Percentiles rank a stretch among this genome's conserved stretches.
Evolutionary conservation across 2,113 vertebrate species (phyloP).

Genomic region (Ceuthmochares aereus): DNA sequence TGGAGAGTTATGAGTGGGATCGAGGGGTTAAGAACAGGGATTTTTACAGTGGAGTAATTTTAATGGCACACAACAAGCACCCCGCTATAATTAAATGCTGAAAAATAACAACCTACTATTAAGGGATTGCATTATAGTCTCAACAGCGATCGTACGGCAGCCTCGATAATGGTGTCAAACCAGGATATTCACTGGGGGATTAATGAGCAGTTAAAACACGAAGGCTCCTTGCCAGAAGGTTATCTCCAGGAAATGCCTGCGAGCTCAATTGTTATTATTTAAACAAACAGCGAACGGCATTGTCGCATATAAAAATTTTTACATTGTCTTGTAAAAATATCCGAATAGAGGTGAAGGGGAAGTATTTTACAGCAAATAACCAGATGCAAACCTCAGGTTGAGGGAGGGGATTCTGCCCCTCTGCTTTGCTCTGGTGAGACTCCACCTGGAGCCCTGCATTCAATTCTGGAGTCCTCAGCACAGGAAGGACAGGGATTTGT

Average conservation of each 20-base stretch:
- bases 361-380: background rate
- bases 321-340: background rate
- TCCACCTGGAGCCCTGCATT: too few relatives aligned
- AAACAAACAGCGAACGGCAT: background rate
- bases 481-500: too few relatives aligned
- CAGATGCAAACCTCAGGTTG: background rate
- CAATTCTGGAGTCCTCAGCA: too few relatives aligned
- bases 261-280: background rate
- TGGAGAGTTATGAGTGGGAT: background rate
- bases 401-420: too few relatives aligned
- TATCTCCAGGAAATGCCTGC: constrained; percentile 12
- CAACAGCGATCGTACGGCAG: background rate
- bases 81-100: background rate
- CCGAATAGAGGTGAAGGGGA: background rate
- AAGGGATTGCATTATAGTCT: background rate
- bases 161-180: background rate
- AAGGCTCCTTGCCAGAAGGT: background rate
- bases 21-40: background rate
- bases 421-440: too few relatives aligned
- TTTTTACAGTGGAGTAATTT: background rate
- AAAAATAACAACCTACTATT: background rate
- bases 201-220: background rate
- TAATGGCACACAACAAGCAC: background rate
- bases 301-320: background rate
- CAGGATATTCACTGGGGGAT: background rate